A percentile compares a stretch with the other conserved stretches of the same genome.
phyloP scores from a whole-genome alignment of 2,888 invertebrate genomes.

The Zhuqinia jingwanae region DNA sequence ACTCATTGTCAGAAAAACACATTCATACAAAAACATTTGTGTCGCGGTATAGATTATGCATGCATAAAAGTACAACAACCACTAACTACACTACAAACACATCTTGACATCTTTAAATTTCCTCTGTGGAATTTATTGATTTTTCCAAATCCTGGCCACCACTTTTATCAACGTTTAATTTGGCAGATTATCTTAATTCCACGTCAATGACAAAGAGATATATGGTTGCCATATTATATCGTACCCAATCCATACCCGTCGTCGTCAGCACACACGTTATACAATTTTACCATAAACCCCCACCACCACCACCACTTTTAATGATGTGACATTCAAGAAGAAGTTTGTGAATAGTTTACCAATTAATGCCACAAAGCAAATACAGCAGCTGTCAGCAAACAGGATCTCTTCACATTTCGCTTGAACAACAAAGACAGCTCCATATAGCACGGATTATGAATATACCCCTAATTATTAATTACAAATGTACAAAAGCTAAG shows the following conservation, averaged over 20 bases:
- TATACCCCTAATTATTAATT: background rate
- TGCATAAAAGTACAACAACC: slow-evolving; percentile 33
- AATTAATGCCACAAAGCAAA: slow-evolving; percentile 1
- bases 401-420: slow-evolving; percentile 26
- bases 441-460: too few species aligned
- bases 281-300: too few species aligned
- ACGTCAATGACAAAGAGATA: slow-evolving; percentile 14
- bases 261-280: too few species aligned
- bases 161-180: slow-evolving; percentile 46
- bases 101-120: background rate
- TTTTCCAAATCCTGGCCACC: background rate
- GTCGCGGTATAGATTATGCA: slow-evolving; percentile 37
- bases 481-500: background rate
- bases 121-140: background rate
- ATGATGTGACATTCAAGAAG: slow-evolving; percentile 35
- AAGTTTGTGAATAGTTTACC: slow-evolving; percentile 19
- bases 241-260: too few species aligned
- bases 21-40: background rate
- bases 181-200: slow-evolving; percentile 54
- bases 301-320: too few species aligned
- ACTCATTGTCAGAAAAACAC: background rate
- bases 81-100: background rate
- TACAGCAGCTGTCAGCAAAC: background rate
- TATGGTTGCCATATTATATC: background rate
- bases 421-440: background rate